Conservation (phyloP, 2,888 invertebrate genomes). For the Coecobrya sp. region DNA sequence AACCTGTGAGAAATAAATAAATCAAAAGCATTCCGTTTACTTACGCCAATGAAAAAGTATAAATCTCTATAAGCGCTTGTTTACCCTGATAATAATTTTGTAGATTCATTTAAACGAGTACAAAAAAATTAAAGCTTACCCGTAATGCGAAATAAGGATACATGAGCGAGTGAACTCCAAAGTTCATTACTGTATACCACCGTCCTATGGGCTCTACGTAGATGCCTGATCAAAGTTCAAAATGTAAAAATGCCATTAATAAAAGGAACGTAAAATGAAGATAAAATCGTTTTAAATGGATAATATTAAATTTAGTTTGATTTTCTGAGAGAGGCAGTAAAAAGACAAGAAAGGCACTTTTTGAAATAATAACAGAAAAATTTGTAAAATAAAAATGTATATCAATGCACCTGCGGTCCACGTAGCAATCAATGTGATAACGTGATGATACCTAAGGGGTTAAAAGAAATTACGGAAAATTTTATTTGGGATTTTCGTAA, state of each 20-base stretch:
- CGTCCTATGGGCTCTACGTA: conserved; percentile 94
- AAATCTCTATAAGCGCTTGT: too few species aligned
- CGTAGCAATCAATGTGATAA: conserved; percentile 65
- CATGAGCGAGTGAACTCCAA: conserved; percentile 96
- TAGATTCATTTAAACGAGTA: not conserved
- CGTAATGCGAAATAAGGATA: conserved; percentile 95
- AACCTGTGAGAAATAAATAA: conserved; percentile 89
- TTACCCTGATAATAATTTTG: not conserved
- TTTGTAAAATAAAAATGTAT: not conserved
- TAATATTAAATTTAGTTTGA: too few species aligned
- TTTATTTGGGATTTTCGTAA: too few species aligned
- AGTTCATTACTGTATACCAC: conserved; percentile 98
- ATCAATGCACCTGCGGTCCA: conserved; percentile 58
- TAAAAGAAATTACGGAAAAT: too few species aligned
- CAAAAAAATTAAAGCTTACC: conserved; percentile 60
- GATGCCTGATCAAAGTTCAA: conserved; percentile 34
- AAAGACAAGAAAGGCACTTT: too few species aligned
- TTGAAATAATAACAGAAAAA: not conserved
- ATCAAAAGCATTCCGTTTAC: not conserved
- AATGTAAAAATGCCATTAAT: too few species aligned
- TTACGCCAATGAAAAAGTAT: too few species aligned
- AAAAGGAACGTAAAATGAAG: too few species aligned
- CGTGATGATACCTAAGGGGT: conserved; percentile 72
- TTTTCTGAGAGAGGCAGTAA: too few species aligned
- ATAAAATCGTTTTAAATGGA: too few species aligned